These are phyloP conservation scores for Lordiphosa mommai DNA, from an alignment of 1,140 invertebrate species.

Conservation along the genomic window DNA sequence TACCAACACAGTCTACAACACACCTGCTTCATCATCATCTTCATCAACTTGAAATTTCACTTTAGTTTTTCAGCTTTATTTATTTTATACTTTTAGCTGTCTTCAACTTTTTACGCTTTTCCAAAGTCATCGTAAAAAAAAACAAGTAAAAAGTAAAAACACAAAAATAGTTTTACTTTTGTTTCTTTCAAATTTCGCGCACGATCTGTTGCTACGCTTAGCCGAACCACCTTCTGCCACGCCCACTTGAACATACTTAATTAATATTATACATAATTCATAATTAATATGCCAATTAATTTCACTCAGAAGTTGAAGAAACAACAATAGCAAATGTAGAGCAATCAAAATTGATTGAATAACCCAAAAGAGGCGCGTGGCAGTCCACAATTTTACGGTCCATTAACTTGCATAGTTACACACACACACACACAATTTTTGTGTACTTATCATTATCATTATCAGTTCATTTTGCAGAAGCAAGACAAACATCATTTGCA, in stretches of 20 bases:
- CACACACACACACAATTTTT: not conserved
- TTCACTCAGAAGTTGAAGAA: conserved; percentile 34
- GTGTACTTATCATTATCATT: conserved; percentile 3
- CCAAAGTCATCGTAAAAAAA: conserved; percentile 53
- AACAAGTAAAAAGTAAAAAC: conserved; percentile 5
- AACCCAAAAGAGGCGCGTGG: conserved; percentile 4
- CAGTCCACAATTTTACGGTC: not conserved
- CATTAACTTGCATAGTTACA: not conserved
- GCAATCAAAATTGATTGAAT: conserved; percentile 5
- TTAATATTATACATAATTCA: conserved; percentile 43
- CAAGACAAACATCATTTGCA: conserved; percentile 37
- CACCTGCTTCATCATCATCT: conserved; percentile 17
- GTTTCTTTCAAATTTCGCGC: conserved; percentile 73
- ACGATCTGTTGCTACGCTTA: conserved; percentile 76
- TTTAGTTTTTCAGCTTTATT: conserved; percentile 70
- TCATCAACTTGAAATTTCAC: conserved; percentile 52
- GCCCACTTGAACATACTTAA: conserved; percentile 65
- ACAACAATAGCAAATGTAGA: conserved; percentile 18
- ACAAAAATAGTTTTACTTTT: conserved; percentile 58
- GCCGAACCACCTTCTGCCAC: conserved; percentile 39
- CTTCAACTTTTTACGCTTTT: conserved; percentile 66
- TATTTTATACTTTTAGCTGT: conserved; percentile 60
- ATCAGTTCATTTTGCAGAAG: conserved; percentile 15
- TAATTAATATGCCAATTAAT: conserved; percentile 49
- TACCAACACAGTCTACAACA: conserved; percentile 28